Percentiles rank a stretch among this genome's conserved stretches.
phyloP scores from a whole-genome alignment of 2,888 invertebrate genomes.

The Venusia cambrica region DNA sequence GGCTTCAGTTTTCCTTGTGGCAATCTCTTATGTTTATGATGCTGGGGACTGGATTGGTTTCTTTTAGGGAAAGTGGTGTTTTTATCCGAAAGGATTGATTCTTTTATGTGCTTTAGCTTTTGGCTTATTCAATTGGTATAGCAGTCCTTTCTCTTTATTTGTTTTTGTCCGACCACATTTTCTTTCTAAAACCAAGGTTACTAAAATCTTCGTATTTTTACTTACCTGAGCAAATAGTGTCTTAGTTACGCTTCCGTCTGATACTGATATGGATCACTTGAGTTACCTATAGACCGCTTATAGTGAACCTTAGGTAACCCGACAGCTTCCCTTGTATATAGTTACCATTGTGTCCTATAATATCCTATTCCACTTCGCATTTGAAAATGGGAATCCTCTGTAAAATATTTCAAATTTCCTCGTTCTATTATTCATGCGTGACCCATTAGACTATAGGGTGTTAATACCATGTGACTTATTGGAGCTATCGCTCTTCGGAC shows the following conservation, averaged over 20 bases:
- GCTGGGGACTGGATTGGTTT: slow-evolving; percentile 5
- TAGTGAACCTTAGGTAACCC: too few species aligned
- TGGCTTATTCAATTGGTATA: too few species aligned
- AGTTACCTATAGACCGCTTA: too few species aligned
- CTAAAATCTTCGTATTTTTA: slow-evolving; percentile 18
- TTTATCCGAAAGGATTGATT: too few species aligned
- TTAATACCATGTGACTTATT: slow-evolving; percentile 74
- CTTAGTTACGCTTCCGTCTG: too few species aligned
- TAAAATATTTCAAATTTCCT: slow-evolving; percentile 56
- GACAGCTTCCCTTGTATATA: too few species aligned
- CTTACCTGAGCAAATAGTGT: too few species aligned
- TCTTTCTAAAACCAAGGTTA: slow-evolving; percentile 5
- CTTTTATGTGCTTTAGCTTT: too few species aligned
- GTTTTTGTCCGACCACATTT: slow-evolving; percentile 12
- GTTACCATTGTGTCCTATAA: too few species aligned
- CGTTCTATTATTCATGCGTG: slow-evolving; percentile 64
- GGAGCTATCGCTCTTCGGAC: slow-evolving; percentile 61
- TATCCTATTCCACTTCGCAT: slow-evolving; percentile 17
- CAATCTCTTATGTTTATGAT: slow-evolving; percentile 19
- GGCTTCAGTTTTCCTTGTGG: slow-evolving; percentile 19
- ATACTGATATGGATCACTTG: too few species aligned
- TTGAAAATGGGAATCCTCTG: slow-evolving; percentile 25
- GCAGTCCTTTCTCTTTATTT: too few species aligned
- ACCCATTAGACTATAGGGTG: slow-evolving; percentile 64
- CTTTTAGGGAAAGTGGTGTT: slow-evolving; percentile 6